A percentile compares a stretch with the other conserved stretches of the same genome.
These are phyloP conservation scores for Gastrophryne carolinensis DNA, from an alignment of 2,797 vertebrate species.

Conservation along the genomic window DNA sequence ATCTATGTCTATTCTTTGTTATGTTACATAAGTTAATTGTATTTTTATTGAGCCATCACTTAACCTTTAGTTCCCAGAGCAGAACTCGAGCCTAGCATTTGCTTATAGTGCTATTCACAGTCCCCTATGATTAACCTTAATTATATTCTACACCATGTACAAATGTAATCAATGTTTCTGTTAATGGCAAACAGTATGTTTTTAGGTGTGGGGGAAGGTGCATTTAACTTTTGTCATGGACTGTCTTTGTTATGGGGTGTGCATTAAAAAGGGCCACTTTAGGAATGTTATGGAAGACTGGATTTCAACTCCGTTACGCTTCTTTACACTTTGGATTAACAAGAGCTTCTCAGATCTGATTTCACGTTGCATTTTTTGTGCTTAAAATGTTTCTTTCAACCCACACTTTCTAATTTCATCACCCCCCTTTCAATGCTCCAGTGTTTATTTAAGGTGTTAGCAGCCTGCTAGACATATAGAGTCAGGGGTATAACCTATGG, in stretches of 20 bases:
- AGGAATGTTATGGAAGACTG: neutral
- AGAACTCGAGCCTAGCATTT: neutral
- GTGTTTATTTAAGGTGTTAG: slow-evolving; percentile 72
- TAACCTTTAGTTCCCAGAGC: neutral
- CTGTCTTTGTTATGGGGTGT: neutral
- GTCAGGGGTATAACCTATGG: slow-evolving; percentile 66
- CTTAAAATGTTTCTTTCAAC: slow-evolving; percentile 28
- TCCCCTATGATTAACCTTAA: neutral
- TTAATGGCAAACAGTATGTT: no score
- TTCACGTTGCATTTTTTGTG: slow-evolving; percentile 37
- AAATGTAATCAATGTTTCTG: neutral
- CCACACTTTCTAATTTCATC: slow-evolving; percentile 49
- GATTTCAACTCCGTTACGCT: slow-evolving; percentile 13
- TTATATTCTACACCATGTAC: neutral
- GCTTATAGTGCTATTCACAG: neutral
- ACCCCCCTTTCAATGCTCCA: slow-evolving; percentile 60
- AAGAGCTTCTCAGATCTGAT: slow-evolving; percentile 36
- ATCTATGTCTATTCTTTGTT: slow-evolving; percentile 44
- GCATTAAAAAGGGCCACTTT: rapidly evolving
- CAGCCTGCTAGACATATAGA: slow-evolving; percentile 57
- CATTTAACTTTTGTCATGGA: slow-evolving; percentile 25
- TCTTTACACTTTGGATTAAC: slow-evolving; percentile 24
- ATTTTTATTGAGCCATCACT: slow-evolving; percentile 48
- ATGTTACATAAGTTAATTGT: slow-evolving; percentile 42
- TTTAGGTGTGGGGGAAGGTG: slow-evolving; percentile 35